phyloP scores from a whole-genome alignment of 92 coral and sea anemone genomes.

The Diadumene lineata region DNA sequence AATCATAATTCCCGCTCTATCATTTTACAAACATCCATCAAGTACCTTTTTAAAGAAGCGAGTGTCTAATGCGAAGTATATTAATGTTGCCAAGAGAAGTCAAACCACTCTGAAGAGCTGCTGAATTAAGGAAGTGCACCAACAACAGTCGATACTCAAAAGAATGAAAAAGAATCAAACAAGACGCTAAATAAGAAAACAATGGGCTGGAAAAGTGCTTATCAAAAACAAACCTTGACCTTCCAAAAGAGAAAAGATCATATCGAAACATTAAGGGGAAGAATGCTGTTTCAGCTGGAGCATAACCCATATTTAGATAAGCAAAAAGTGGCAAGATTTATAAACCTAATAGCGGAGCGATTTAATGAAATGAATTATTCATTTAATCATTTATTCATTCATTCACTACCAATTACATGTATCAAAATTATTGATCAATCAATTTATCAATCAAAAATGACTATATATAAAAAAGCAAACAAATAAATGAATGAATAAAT shows the following conservation, averaged over 20 bases:
- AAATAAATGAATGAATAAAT: no score
- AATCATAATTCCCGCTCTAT: background rate
- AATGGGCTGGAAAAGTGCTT: constrained; percentile 4
- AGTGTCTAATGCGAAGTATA: background rate
- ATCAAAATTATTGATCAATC: no score
- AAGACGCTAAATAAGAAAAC: constrained; percentile 3
- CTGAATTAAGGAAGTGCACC: background rate
- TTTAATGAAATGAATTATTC: no score
- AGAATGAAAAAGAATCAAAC: constrained; percentile 2
- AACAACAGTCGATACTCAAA: background rate
- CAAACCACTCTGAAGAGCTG: background rate
- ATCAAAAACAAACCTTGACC: background rate
- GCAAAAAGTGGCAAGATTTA: constrained; percentile 12
- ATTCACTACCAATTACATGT: no score
- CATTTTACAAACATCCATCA: background rate
- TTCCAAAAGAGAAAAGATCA: constrained; percentile 6
- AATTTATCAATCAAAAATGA: no score
- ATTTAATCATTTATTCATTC: no score
- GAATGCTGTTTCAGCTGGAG: constrained; percentile 2
- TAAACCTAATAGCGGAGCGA: no score
- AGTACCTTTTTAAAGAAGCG: background rate
- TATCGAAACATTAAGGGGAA: background rate
- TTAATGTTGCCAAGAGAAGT: background rate
- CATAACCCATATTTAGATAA: constrained; percentile 8
- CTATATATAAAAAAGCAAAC: no score